Percentiles rank a stretch among this genome's conserved stretches.
phyloP scores from a whole-genome alignment of 2,113 vertebrate genomes.

The Gadus macrocephalus region DNA sequence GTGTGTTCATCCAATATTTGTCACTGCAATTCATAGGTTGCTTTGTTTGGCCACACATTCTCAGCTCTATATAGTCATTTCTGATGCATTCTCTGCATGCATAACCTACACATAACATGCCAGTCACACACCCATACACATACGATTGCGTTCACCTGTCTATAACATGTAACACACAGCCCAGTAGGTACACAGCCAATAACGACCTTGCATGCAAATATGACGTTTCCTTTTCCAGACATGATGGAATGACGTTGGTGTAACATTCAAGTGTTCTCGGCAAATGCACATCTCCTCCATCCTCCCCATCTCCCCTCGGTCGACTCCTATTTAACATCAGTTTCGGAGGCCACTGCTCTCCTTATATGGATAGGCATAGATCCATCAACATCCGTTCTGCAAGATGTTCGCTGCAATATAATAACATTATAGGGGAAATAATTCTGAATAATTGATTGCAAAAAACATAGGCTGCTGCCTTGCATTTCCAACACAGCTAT shows the following conservation, averaged over 20 bases:
- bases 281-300: slow-evolving; percentile 48
- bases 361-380: slow-evolving; percentile 33
- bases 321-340: slow-evolving; percentile 2
- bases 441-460: not conserved
- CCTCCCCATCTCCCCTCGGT: slow-evolving; percentile 37
- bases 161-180: no score
- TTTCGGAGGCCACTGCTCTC: slow-evolving; percentile 20
- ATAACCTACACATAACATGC: not conserved
- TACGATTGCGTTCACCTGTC: no score
- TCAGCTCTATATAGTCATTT: slow-evolving; percentile 29
- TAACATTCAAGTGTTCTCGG: not conserved
- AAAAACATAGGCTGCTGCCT: not conserved
- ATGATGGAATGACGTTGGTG: no score
- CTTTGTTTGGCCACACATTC: slow-evolving; percentile 4
- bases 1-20: no score
- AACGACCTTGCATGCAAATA: no score
- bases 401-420: slow-evolving; percentile 20
- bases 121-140: no score
- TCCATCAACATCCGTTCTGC: slow-evolving; percentile 26
- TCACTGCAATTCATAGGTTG: no score
- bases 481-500: slow-evolving; percentile 11
- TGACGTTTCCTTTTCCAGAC: no score
- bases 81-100: not conserved
- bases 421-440: slow-evolving; percentile 22
- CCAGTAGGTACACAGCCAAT: no score